phyloP scores from a whole-genome alignment of 37 sponge, comb jelly and placozoan species.

The Dysidea cf. avara region DNA sequence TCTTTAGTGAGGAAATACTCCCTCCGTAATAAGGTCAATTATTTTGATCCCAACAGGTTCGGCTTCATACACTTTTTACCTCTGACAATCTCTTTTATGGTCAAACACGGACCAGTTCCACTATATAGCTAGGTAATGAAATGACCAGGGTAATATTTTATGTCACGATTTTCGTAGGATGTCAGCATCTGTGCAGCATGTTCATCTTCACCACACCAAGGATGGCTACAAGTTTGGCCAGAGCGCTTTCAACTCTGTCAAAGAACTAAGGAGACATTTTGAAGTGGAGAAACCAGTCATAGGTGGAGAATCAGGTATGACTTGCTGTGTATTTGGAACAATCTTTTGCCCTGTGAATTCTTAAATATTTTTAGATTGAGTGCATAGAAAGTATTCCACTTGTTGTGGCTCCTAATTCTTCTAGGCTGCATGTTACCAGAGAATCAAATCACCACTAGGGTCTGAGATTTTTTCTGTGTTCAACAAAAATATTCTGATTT shows the following conservation, averaged over 20 bases:
- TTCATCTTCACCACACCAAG: slow-evolving; percentile 1
- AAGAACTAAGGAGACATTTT: slow-evolving; percentile 49
- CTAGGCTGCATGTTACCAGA: too few relatives aligned
- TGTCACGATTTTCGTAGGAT: slow-evolving; percentile 6
- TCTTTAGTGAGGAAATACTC: too few relatives aligned
- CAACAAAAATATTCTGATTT: too few relatives aligned
- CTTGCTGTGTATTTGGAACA: not conserved
- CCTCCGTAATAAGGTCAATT: too few relatives aligned
- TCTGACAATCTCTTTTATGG: too few relatives aligned
- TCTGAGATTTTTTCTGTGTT: too few relatives aligned
- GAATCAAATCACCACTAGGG: too few relatives aligned
- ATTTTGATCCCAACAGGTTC: too few relatives aligned
- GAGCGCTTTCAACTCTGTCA: slow-evolving; percentile 40
- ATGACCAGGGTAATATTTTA: too few relatives aligned
- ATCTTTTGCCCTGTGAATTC: not conserved
- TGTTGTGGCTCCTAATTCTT: not conserved
- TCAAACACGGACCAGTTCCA: too few relatives aligned
- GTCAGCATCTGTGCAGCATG: slow-evolving; percentile 67
- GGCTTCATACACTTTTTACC: too few relatives aligned
- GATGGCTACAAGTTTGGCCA: slow-evolving; percentile 56
- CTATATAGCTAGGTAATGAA: too few relatives aligned
- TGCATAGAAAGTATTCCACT: not conserved
- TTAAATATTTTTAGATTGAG: not conserved
- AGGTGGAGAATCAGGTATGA: slow-evolving; percentile 56
- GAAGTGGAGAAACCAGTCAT: slow-evolving; percentile 58